phyloP scores from a whole-genome alignment of 1,140 invertebrate genomes.

The Drosophila nikananu region DNA sequence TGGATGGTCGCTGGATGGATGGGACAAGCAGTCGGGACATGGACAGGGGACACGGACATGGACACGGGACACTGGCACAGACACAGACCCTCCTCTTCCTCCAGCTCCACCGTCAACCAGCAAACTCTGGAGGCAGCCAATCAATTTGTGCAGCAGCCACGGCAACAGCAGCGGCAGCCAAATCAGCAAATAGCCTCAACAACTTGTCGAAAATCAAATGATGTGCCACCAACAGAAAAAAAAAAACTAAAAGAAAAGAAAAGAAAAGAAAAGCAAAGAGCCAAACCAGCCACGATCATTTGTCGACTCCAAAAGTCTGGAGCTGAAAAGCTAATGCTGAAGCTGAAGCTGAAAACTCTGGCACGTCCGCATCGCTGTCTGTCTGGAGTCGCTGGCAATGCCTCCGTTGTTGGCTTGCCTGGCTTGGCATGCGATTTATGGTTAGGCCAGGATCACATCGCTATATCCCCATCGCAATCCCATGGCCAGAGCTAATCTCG shows the following conservation, averaged over 20 bases:
- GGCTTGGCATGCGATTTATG: constrained; percentile 75
- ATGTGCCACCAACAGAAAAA: constrained; percentile 70
- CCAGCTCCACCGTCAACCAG: not conserved
- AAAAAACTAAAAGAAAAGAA: constrained; percentile 5
- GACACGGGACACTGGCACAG: constrained; percentile 38
- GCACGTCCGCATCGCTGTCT: constrained; percentile 76
- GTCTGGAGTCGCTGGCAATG: constrained; percentile 24
- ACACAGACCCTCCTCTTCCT: constrained; percentile 2
- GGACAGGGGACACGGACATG: constrained; percentile 52
- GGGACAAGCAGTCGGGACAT: constrained; percentile 62
- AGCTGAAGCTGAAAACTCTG: constrained; percentile 39
- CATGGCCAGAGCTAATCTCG: constrained; percentile 72
- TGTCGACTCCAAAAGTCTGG: constrained; percentile 63
- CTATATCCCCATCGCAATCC: constrained; percentile 63
- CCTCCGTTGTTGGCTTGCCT: constrained; percentile 27
- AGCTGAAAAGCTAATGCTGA: constrained; percentile 24
- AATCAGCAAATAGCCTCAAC: constrained; percentile 82
- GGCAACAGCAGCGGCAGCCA: constrained; percentile 53
- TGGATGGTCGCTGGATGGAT: constrained; percentile 68
- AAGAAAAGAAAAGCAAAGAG: constrained; percentile 15
- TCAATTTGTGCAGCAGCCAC: constrained; percentile 68
- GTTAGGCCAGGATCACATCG: constrained; percentile 78
- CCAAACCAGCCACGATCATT: constrained; percentile 74
- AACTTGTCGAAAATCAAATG: constrained; percentile 83
- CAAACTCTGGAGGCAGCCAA: constrained; percentile 62